These are phyloP conservation scores for Diplosoma virens DNA, from an alignment of 23 tunicate species.

Conservation along the genomic window DNA sequence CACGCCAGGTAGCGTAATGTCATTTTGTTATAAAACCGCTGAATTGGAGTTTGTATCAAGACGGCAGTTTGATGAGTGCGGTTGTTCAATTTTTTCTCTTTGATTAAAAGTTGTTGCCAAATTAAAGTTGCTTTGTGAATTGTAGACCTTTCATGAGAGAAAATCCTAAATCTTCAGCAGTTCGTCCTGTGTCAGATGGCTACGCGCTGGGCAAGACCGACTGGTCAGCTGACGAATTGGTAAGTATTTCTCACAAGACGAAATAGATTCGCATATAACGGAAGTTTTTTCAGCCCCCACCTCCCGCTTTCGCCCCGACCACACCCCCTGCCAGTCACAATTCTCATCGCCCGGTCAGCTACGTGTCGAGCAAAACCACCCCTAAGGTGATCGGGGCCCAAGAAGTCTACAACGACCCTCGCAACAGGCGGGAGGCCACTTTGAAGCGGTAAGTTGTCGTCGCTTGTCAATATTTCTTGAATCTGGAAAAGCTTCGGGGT, in stretches of 20 bases:
- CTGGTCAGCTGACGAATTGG: slow-evolving; percentile 38
- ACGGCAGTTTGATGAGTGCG: too few relatives aligned
- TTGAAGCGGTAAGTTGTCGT: slow-evolving; percentile 34
- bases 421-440: slow-evolving; percentile 58
- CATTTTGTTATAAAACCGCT: too few relatives aligned
- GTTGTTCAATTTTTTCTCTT: too few relatives aligned
- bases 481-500: too few relatives aligned
- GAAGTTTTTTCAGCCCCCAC: slow-evolving; percentile 23
- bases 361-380: slow-evolving; percentile 37
- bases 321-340: slow-evolving; percentile 5
- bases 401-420: slow-evolving; percentile 91
- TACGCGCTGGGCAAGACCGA: slow-evolving; percentile 49
- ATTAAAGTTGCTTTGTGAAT: too few relatives aligned
- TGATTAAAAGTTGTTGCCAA: too few relatives aligned
- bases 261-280: too few relatives aligned
- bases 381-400: slow-evolving; percentile 91
- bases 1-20: not conserved
- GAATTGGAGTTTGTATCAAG: too few relatives aligned
- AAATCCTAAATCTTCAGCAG: slow-evolving; percentile 4
- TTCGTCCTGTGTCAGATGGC: slow-evolving; percentile 73
- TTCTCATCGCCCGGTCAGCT: slow-evolving; percentile 47
- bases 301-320: slow-evolving; percentile 28
- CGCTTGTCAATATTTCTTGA: too few relatives aligned
- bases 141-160: slow-evolving; percentile 48
- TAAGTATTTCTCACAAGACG: not conserved